Percentiles rank a stretch among this genome's conserved stretches.
These are phyloP conservation scores for Xanthorhoe spadicearia DNA, from an alignment of 2,888 invertebrate species.

Conservation along the genomic window DNA sequence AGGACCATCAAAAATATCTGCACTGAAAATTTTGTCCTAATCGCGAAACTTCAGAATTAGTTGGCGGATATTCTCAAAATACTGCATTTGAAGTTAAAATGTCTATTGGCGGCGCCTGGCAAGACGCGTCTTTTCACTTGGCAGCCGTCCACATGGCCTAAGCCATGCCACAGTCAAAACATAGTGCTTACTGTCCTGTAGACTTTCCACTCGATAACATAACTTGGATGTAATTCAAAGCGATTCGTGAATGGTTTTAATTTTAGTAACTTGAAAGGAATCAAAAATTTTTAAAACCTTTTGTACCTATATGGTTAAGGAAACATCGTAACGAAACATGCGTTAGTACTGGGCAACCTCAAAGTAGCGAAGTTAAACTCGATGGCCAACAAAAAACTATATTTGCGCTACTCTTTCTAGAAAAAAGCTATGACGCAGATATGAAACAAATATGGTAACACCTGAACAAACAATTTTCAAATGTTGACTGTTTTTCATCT, in stretches of 20 bases:
- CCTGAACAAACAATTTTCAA: no score
- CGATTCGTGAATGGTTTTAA: neutral
- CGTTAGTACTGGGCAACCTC: no score
- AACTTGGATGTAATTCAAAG: neutral
- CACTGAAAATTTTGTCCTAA: neutral
- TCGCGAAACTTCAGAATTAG: neutral
- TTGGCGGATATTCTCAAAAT: constrained; percentile 1
- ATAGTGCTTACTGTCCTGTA: neutral
- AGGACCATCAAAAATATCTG: neutral
- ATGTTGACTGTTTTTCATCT: no score
- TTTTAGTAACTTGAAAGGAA: no score
- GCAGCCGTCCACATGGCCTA: constrained; percentile 31
- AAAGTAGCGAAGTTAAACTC: no score
- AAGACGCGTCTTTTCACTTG: constrained; percentile 30
- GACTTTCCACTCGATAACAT: constrained; percentile 10
- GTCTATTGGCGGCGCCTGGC: constrained; percentile 28
- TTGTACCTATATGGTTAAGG: no score
- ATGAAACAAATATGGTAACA: no score
- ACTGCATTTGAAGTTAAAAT: constrained; percentile 27
- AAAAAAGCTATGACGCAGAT: no score
- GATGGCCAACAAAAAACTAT: no score
- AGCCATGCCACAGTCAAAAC: constrained; percentile 11
- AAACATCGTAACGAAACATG: no score
- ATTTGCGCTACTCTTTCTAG: no score
- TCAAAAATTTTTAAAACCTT: no score